Evolutionary conservation across 2,888 invertebrate species (phyloP).

Genomic region (Galerucella nymphaeae): DNA sequence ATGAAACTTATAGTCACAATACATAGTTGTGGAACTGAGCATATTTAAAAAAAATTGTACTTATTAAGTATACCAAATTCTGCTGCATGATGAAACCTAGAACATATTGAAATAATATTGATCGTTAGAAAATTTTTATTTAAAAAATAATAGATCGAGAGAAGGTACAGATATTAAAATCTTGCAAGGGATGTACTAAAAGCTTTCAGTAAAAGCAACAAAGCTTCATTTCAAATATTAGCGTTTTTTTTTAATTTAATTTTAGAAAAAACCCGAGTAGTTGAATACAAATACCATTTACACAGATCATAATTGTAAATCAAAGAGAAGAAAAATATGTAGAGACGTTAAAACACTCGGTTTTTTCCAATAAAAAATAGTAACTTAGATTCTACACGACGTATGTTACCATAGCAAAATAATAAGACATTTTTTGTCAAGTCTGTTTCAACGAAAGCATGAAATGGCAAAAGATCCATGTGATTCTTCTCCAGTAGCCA

Average conservation of each 20-base stretch:
- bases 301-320: no score
- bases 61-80: constrained; percentile 15
- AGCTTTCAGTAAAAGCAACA: neutral
- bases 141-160: neutral
- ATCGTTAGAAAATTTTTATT: constrained; percentile 3
- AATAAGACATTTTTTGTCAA: constrained; percentile 40
- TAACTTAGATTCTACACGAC: neutral
- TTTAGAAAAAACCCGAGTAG: constrained; percentile 13
- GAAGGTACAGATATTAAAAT: neutral
- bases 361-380: neutral
- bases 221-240: constrained; percentile 10
- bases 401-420: constrained; percentile 43
- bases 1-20: neutral
- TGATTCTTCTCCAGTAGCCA: constrained; percentile 30
- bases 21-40: neutral
- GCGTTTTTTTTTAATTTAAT: neutral
- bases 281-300: neutral
- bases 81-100: constrained; percentile 18
- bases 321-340: no score
- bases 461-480: constrained; percentile 11
- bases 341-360: neutral
- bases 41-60: neutral
- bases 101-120: constrained; percentile 16
- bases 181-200: neutral
- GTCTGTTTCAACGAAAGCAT: constrained; percentile 1